Evolutionary conservation across 2,113 vertebrate genomes (phyloP), one percentile per base, ranked within the genome.

Genomic region (Melanostigma gelatinosum): DNA sequence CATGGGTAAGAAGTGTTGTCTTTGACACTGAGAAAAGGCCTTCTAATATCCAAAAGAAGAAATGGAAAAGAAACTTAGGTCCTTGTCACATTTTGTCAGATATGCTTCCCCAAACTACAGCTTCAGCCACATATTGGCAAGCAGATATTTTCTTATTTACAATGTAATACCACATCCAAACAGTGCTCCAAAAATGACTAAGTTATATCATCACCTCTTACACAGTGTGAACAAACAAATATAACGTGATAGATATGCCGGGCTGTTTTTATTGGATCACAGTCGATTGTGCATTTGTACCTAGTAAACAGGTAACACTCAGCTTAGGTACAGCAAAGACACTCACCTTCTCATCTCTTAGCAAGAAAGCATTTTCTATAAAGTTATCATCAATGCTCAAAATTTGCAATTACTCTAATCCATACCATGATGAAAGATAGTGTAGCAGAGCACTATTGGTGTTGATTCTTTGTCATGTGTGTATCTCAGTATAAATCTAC

Each of bases 401-500:
- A 29, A 52, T 64, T 0, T 64, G 15, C n/a, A 29, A 10, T 15
- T 20, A 8, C 40, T 27, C 8, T 15, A 38, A 46, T 40, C 62
- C 12, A 32, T 15, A 18, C 2, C 13, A 27, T 32, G 9, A 36
- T 44, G 8, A 22, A 7, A 38, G 2, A 32, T 24, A 32, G 20
- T 76, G 7, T 50, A 58, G 32, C 8, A 60, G 32, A 46, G 20
- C 27, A 20, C 15, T 64, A 13, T 44, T 52, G 18, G 2, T 11
- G 22, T 5, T 50, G 24, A n/a, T 65, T 50, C n/a, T 16, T 83
- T 44, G 18, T 55, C 48, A 9, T 42, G 18, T 72, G 46, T 85
- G 3, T 32, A 18, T 61, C 54, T 72, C 13, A 48, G 62, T 69
- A 46, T n/a, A 24, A 58, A 60, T 62, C 9, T 63, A 68, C 69